phyloP scores from a whole-genome alignment of 1,140 invertebrate genomes.

The Sinonovacula constricta region DNA sequence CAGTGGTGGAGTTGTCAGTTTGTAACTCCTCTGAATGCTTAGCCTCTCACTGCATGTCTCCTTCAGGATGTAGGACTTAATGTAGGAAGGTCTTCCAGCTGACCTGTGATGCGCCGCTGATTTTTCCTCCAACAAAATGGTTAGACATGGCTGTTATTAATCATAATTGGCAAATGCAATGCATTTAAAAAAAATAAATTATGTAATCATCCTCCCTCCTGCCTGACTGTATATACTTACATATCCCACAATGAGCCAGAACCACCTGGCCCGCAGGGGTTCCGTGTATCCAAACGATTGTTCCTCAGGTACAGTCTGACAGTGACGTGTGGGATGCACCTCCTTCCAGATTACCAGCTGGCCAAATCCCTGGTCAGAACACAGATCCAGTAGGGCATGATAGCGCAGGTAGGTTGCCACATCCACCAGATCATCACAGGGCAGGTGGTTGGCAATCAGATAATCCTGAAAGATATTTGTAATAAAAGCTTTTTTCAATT shows the following conservation, averaged over 20 bases:
- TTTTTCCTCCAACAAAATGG: too few species aligned
- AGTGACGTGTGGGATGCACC: conserved; percentile 37
- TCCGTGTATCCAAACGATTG: conserved; percentile 51
- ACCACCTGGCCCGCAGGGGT: conserved; percentile 45
- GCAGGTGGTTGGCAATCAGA: conserved; percentile 39
- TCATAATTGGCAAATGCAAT: too few species aligned
- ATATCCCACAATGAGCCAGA: conserved; percentile 49
- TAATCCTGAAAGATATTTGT: conserved; percentile 39
- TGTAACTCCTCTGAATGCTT: too few species aligned
- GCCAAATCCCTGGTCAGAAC: conserved; percentile 30
- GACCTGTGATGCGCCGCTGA: too few species aligned
- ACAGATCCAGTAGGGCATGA: conserved; percentile 29
- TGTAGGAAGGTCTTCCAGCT: too few species aligned
- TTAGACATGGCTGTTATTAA: too few species aligned
- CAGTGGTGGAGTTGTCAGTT: too few species aligned
- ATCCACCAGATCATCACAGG: conserved; percentile 40
- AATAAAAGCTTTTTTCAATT: too few species aligned
- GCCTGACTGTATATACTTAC: conserved; percentile 42
- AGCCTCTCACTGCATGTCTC: too few species aligned
- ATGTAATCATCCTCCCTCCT: too few species aligned
- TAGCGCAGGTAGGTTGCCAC: conserved; percentile 44
- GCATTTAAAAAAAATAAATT: too few species aligned
- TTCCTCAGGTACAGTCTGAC: conserved; percentile 44
- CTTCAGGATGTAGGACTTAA: too few species aligned
- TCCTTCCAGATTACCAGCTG: conserved; percentile 48